These are phyloP conservation scores for Nomada ferruginata DNA, from an alignment of 2,888 invertebrate genomes.

Conservation along the genomic window DNA sequence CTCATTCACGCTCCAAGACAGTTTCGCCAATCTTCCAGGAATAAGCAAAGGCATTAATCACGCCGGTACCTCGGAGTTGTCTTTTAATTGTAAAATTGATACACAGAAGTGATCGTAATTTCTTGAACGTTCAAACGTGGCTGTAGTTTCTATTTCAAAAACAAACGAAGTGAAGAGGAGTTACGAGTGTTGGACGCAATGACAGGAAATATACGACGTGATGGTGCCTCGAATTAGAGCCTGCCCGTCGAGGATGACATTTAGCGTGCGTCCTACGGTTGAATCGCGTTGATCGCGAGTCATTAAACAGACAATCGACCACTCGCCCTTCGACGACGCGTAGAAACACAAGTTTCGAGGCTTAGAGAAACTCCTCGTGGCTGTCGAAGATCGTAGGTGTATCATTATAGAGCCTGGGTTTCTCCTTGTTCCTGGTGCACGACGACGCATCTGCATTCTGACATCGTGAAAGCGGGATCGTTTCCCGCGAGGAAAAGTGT, in stretches of 20 bases:
- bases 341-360: not conserved
- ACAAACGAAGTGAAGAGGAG: not conserved
- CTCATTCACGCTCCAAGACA: too few relatives aligned
- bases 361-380: constrained; percentile 43
- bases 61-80: too few relatives aligned
- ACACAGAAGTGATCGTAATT: not conserved
- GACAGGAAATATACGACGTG: constrained; percentile 13
- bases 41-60: too few relatives aligned
- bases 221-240: not conserved
- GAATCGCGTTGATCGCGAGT: constrained; percentile 36
- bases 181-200: not conserved
- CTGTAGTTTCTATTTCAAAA: too few relatives aligned
- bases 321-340: constrained; percentile 5
- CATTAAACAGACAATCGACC: constrained; percentile 40
- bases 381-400: constrained; percentile 51
- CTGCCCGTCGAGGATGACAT: constrained; percentile 32
- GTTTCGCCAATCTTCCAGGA: too few relatives aligned
- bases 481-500: constrained; percentile 52
- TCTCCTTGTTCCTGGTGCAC: constrained; percentile 38
- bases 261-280: constrained; percentile 25
- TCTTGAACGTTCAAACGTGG: too few relatives aligned
- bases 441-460: constrained; percentile 34
- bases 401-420: constrained; percentile 49
- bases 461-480: constrained; percentile 61
- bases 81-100: too few relatives aligned